These are phyloP conservation scores for Hetaerina titia DNA, from an alignment of 2,888 invertebrate genomes.

Conservation along the genomic window DNA sequence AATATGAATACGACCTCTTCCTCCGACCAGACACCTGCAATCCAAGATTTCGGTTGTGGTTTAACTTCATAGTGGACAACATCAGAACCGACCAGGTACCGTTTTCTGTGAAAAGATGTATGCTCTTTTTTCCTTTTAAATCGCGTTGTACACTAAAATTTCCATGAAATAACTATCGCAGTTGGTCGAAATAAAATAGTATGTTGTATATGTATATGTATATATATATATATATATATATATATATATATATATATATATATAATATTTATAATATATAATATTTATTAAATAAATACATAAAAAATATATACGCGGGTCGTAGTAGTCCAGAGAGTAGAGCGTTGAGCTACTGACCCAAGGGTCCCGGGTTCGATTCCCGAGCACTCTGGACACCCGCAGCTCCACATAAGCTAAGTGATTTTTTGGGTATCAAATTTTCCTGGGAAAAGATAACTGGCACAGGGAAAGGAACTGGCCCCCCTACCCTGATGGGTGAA, in stretches of 20 bases:
- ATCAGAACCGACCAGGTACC: constrained; percentile 92
- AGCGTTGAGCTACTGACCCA: too few species aligned
- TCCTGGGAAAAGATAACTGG: too few species aligned
- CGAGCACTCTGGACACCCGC: too few species aligned
- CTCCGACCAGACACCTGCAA: constrained; percentile 98
- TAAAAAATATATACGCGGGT: too few species aligned
- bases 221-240: constrained; percentile 69
- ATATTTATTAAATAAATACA: too few species aligned
- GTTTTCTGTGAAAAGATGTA: not conserved
- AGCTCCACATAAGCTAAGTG: too few species aligned
- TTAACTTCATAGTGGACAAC: constrained; percentile 98
- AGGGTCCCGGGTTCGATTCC: too few species aligned
- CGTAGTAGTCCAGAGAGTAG: too few species aligned
- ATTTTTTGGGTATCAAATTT: too few species aligned
- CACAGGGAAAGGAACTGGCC: too few species aligned
- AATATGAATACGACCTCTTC: constrained; percentile 97
- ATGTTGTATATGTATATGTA: constrained; percentile 69
- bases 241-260: constrained; percentile 68
- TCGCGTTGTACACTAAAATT: not conserved
- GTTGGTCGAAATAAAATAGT: constrained; percentile 52
- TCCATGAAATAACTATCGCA: not conserved
- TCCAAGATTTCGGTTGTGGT: constrained; percentile 96
- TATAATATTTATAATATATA: too few species aligned
- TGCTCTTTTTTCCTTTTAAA: not conserved
- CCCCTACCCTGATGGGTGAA: too few species aligned